phyloP scores from a whole-genome alignment of 2,797 vertebrate genomes.

The Sphaeramia orbicularis region DNA sequence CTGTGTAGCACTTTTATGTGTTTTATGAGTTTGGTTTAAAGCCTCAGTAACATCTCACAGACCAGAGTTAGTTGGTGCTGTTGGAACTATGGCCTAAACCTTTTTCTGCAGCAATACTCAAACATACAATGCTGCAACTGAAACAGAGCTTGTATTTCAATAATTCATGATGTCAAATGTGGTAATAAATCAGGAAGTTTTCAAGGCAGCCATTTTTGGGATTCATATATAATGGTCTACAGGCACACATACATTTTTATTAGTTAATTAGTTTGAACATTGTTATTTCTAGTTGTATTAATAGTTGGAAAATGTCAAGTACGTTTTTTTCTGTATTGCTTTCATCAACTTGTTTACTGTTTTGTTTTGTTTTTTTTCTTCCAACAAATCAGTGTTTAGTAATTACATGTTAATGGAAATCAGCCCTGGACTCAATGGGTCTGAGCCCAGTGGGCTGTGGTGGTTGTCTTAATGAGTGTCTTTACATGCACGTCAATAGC shows the following conservation, averaged over 20 bases:
- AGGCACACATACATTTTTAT: no score
- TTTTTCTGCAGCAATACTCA: constrained; percentile 9
- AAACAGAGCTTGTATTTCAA: no score
- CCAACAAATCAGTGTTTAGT: constrained; percentile 19
- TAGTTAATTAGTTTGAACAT: no score
- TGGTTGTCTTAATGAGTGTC: constrained; percentile 58
- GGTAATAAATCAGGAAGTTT: constrained; percentile 8
- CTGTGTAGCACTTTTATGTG: constrained; percentile 1
- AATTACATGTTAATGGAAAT: constrained; percentile 38
- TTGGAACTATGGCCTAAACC: constrained; percentile 4
- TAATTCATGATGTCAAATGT: constrained; percentile 7
- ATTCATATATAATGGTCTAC: neutral
- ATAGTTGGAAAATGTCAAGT: no score
- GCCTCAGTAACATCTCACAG: constrained; percentile 15
- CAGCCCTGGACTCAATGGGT: constrained; percentile 26
- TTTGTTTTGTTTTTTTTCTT: neutral
- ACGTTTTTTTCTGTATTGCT: neutral
- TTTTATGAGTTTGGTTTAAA: constrained; percentile 2
- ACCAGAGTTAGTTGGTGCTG: constrained; percentile 19
- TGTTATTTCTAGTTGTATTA: no score
- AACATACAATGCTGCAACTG: no score
- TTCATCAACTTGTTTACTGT: constrained; percentile 11
- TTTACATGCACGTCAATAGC: constrained; percentile 28
- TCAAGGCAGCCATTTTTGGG: neutral
- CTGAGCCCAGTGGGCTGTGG: constrained; percentile 30